Conservation (phyloP, 2,797 vertebrate genomes). For the Rhinella marina region DNA sequence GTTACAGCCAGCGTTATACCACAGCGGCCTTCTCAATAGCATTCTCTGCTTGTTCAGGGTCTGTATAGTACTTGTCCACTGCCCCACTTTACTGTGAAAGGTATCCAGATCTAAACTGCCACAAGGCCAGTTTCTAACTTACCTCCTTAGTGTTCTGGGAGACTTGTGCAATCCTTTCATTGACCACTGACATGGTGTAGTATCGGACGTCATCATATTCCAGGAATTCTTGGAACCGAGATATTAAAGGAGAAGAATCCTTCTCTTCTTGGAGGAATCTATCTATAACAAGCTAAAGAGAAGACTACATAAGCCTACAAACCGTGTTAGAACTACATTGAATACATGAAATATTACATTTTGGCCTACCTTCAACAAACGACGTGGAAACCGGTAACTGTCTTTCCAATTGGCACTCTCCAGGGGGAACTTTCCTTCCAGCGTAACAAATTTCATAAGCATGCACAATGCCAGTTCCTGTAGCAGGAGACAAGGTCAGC, state of each 20-base stretch:
- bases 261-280: conserved; percentile 76
- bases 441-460: conserved; percentile 87
- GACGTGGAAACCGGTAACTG: conserved; percentile 83
- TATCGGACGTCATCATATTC: conserved; percentile 88
- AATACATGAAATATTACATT: neutral
- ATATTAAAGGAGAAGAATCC: conserved; percentile 83
- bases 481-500: neutral
- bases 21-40: neutral
- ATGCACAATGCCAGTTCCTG: conserved; percentile 85
- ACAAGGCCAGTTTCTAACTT: neutral
- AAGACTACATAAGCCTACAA: neutral
- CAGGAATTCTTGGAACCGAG: conserved; percentile 87
- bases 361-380: conserved; percentile 79
- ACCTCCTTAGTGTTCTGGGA: conserved; percentile 81
- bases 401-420: conserved; percentile 84
- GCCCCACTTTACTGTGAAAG: neutral
- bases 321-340: neutral
- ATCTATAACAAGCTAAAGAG: conserved; percentile 77
- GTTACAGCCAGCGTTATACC: neutral
- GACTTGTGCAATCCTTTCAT: conserved; percentile 70
- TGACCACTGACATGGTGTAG: conserved; percentile 82
- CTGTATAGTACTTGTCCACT: neutral
- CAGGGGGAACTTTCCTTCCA: conserved; percentile 81
- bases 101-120: neutral
- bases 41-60: neutral